Evolutionary conservation across 1,140 invertebrate species (phyloP).

Genomic region (Leptinotarsa undecemlineata): DNA sequence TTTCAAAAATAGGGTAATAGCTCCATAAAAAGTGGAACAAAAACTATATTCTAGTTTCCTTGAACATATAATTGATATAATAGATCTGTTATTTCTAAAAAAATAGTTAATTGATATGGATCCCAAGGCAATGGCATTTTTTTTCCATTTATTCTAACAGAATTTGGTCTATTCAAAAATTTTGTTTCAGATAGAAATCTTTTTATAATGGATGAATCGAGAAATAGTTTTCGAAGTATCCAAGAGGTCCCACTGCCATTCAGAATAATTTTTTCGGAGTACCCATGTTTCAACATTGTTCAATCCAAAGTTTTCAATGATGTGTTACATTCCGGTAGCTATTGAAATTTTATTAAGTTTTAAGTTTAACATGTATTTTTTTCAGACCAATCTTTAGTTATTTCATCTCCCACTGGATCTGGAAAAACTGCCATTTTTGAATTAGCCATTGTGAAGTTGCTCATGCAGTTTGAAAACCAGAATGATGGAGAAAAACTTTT

Average conservation of each 20-base stretch:
- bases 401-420: conserved; percentile 79
- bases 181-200: too few species aligned
- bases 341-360: neutral
- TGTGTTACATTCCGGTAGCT: conserved; percentile 54
- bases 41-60: too few species aligned
- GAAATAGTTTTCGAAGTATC: conserved; percentile 24
- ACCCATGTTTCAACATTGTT: conserved; percentile 71
- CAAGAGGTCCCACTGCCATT: conserved; percentile 45
- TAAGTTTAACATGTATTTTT: conserved; percentile 44
- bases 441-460: conserved; percentile 71
- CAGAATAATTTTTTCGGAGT: conserved; percentile 51
- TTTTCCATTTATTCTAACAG: too few species aligned
- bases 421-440: conserved; percentile 85
- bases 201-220: neutral
- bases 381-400: conserved; percentile 71
- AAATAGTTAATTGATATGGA: too few species aligned
- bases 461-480: conserved; percentile 59
- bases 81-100: too few species aligned
- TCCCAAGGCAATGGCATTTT: too few species aligned
- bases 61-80: too few species aligned
- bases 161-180: neutral
- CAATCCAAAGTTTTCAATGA: conserved; percentile 73
- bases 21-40: too few species aligned
- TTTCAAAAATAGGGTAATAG: too few species aligned
- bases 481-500: conserved; percentile 53